A percentile compares a stretch with the other conserved stretches of the same genome.
Conservation (phyloP, 2,113 vertebrate species). For the Burhinus bistriatus region DNA sequence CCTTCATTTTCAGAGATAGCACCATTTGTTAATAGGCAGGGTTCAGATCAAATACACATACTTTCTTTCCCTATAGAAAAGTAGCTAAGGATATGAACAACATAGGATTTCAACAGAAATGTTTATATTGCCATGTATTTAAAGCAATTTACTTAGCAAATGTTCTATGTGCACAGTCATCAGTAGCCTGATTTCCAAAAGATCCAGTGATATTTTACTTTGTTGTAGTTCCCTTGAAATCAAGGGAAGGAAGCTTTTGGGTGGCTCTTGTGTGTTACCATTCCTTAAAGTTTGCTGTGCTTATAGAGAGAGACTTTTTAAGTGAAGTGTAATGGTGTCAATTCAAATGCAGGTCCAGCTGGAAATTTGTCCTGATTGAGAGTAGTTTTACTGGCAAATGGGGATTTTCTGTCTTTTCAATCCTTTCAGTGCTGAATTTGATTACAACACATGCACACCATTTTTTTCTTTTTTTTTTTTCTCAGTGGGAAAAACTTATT, state of each 20-base stretch:
- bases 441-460: background rate
- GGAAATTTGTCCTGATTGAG: background rate
- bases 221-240: background rate
- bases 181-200: background rate
- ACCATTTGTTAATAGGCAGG: background rate
- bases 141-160: background rate
- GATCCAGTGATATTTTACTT: background rate
- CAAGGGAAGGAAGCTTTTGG: background rate
- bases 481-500: background rate
- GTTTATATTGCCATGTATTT: background rate
- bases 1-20: background rate
- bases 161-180: background rate
- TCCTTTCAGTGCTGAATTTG: background rate
- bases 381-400: background rate
- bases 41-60: background rate
- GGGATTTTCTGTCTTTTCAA: background rate
- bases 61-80: background rate
- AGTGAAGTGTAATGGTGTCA: background rate
- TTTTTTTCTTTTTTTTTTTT: background rate
- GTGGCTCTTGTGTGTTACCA: background rate
- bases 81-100: background rate
- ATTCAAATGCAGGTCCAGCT: constrained; percentile 23
- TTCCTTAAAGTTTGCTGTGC: background rate
- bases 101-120: background rate
- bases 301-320: background rate